These are phyloP conservation scores for Myxocyprinus asiaticus DNA, from an alignment of 2,113 vertebrate genomes.

Conservation along the genomic window DNA sequence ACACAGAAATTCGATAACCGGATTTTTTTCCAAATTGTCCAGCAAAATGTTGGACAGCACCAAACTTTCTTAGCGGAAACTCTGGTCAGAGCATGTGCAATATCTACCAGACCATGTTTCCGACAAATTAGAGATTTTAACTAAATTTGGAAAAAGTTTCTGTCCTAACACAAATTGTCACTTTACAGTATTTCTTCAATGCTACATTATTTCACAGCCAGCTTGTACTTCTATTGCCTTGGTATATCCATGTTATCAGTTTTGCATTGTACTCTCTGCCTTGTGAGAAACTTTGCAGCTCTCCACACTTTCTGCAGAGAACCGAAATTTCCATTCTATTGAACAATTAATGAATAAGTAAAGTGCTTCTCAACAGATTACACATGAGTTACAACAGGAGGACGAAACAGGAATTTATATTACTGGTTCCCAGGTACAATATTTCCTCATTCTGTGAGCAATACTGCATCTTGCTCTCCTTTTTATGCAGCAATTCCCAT, in stretches of 20 bases:
- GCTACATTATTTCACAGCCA: background rate
- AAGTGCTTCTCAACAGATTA: conserved; percentile 64
- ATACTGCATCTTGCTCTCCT: conserved; percentile 42
- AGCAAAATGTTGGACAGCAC: too few species aligned
- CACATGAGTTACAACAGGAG: conserved; percentile 52
- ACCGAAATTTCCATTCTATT: conserved; percentile 65
- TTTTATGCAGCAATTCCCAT: conserved; percentile 31
- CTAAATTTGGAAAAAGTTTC: too few species aligned
- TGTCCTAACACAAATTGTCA: background rate
- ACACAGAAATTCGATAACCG: too few species aligned
- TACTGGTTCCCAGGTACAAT: conserved; percentile 55
- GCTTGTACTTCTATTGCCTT: background rate
- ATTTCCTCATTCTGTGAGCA: conserved; percentile 44
- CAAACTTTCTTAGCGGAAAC: too few species aligned
- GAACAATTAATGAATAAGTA: conserved; percentile 72
- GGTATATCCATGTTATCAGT: background rate
- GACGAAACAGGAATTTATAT: conserved; percentile 56
- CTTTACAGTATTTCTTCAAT: background rate
- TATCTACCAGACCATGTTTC: too few species aligned
- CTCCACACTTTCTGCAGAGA: conserved; percentile 50
- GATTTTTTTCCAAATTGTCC: too few species aligned
- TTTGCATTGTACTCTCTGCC: background rate
- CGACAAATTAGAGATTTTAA: too few species aligned
- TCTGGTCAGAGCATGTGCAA: too few species aligned
- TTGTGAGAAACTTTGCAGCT: background rate